A percentile compares a stretch with the other conserved stretches of the same genome.
Evolutionary conservation across 37 sponge, comb jelly and placozoan genomes (phyloP).

Genomic region (Spongilla lacustris): DNA sequence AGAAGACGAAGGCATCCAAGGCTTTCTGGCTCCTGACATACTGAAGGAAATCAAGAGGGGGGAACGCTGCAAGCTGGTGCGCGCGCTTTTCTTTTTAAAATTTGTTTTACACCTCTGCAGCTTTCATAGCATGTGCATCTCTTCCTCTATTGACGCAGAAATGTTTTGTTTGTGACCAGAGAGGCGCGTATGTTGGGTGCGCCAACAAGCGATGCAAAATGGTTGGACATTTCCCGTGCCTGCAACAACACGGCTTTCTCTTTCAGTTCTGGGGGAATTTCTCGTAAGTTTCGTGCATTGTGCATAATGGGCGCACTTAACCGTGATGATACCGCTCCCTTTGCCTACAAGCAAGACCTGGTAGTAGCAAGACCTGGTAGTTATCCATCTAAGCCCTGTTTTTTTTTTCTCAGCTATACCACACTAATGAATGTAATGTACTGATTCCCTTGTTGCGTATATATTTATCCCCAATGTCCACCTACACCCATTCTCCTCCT

Average conservation of each 20-base stretch:
- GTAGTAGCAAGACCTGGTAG: too few species aligned
- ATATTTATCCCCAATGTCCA: too few species aligned
- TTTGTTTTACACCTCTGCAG: not conserved
- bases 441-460: too few species aligned
- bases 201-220: conserved; percentile 17
- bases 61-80: not conserved
- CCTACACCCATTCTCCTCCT: not conserved
- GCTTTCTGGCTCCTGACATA: conserved; percentile 32
- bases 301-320: too few species aligned
- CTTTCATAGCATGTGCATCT: not conserved
- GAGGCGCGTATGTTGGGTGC: conserved; percentile 41
- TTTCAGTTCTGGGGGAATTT: conserved; percentile 15
- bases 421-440: too few species aligned
- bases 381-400: too few species aligned
- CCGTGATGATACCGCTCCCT: not conserved
- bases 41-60: conserved; percentile 18
- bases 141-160: not conserved
- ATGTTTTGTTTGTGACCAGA: conserved; percentile 18
- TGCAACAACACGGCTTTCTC: not conserved
- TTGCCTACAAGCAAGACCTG: too few species aligned
- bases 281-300: not conserved
- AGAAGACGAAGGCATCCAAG: conserved; percentile 15
- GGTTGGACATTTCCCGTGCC: conserved; percentile 44
- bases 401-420: too few species aligned
- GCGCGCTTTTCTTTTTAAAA: not conserved